Evolutionary conservation across 2,113 vertebrate genomes (phyloP).

Genomic region (Isichthys henryi): DNA sequence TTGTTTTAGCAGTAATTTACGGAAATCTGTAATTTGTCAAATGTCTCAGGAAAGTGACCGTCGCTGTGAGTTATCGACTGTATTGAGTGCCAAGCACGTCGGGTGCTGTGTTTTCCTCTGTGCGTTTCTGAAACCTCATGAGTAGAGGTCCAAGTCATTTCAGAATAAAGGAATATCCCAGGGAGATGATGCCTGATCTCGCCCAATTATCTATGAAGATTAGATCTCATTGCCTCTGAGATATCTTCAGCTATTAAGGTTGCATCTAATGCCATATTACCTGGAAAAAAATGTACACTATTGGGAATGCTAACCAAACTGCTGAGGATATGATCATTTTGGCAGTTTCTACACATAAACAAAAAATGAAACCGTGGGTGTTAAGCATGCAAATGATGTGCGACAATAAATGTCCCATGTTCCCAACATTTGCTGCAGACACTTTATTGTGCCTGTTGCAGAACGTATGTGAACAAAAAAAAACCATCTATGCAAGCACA

Average conservation of each 20-base stretch:
- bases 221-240: background rate
- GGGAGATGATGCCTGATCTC: background rate
- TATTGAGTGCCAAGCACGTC: slow-evolving; percentile 16
- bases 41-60: background rate
- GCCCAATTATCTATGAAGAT: slow-evolving; percentile 5
- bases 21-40: background rate
- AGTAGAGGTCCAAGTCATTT: background rate
- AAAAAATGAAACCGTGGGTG: background rate
- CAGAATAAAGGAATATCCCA: background rate
- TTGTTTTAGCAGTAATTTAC: slow-evolving; percentile 20
- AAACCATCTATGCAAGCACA: background rate
- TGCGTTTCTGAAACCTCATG: background rate
- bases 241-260: background rate
- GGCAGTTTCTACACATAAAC: background rate
- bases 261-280: background rate
- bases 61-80: slow-evolving; percentile 22
- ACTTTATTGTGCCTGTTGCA: background rate
- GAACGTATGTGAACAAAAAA: background rate
- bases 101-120: slow-evolving; percentile 11
- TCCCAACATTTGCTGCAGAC: background rate
- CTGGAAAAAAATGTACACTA: background rate
- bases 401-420: background rate
- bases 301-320: background rate
- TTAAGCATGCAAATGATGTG: background rate
- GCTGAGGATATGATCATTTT: background rate